Percentiles rank a stretch among this genome's conserved stretches.
These are phyloP conservation scores for Campylomormyrus tamandua DNA, from an alignment of 2,113 vertebrate species.

Conservation along the genomic window DNA sequence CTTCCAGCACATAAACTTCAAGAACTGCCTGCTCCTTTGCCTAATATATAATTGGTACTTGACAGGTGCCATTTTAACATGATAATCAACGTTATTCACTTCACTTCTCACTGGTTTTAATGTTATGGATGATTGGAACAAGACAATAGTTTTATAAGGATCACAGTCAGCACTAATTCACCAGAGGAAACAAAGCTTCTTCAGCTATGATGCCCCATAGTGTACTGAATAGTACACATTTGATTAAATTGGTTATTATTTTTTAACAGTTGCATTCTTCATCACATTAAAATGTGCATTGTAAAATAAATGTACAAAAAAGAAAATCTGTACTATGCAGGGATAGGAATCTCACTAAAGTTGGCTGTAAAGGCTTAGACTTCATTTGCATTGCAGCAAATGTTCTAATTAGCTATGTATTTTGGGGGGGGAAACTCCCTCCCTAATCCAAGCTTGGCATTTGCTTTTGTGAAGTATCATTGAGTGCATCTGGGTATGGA, in stretches of 20 bases:
- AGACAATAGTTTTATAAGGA: background rate
- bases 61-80: background rate
- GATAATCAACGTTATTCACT: background rate
- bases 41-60: background rate
- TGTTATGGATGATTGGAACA: background rate
- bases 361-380: background rate
- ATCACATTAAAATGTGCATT: background rate
- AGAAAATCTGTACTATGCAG: background rate
- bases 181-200: background rate
- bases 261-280: background rate
- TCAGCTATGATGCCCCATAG: background rate
- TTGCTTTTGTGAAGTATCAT: background rate
- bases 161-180: background rate
- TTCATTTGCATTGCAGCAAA: conserved; percentile 7
- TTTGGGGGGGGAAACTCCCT: background rate
- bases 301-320: background rate
- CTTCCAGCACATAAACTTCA: background rate
- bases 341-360: background rate
- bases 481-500: background rate
- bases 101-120: background rate
- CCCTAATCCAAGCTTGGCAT: background rate
- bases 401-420: conserved; percentile 1
- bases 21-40: background rate
- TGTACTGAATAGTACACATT: background rate
- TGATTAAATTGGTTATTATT: background rate